Base-by-base conservation (phyloP, 2,888 invertebrate species). In the Cacoxenus indagator region DNA sequence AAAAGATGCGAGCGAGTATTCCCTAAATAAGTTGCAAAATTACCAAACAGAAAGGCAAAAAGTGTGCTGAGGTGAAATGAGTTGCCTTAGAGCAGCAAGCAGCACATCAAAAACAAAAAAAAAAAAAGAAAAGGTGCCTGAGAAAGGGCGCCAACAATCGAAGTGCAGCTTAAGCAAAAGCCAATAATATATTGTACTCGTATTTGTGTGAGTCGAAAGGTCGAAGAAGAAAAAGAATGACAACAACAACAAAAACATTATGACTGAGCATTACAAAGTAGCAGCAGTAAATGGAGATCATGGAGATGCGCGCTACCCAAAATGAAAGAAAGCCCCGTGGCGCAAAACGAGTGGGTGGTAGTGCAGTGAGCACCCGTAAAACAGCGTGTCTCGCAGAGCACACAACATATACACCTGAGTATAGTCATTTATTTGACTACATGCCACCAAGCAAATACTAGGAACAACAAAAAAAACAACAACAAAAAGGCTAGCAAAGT, bases 351-450 rank as follows among this genome's bases (percentile, higher is more conserved):
- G 31, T 31, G 37, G 37, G 37, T 37, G 37, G 37, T 8, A 14
- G 2, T 5, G 2, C 9, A 19, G 4, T 1, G 31, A 59, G 24
- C 51, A 51, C 5, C 29, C 14, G 17, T 11, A 27, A n/a, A n/a
- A n/a, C n/a, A n/a, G n/a, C n/a, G n/a, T n/a, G 26, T 17, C 8
- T n/a, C 29, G 27, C 5, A 11, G 26, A 27, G 26, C 29, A 57
- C 27, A 24, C 24, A 51, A 27, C 43, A 64, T 22, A 68, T 57
- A 76, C 78, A 79, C 75, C 81, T 79, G 80, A 66, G 75, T 70
- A 72, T 76, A 79, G 73, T 78, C 78, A 81, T 81, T 80, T 81
- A 74, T 79, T 80, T 79, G 79, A 78, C 77, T 81, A 80, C 78
- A 76, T 73, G 75, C 73, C 76, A 70, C 55, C 65, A 14, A 54